A percentile compares a stretch with the other conserved stretches of the same genome.
Conservation (phyloP, 2,797 vertebrate genomes). For the Setipinna tenuifilis region DNA sequence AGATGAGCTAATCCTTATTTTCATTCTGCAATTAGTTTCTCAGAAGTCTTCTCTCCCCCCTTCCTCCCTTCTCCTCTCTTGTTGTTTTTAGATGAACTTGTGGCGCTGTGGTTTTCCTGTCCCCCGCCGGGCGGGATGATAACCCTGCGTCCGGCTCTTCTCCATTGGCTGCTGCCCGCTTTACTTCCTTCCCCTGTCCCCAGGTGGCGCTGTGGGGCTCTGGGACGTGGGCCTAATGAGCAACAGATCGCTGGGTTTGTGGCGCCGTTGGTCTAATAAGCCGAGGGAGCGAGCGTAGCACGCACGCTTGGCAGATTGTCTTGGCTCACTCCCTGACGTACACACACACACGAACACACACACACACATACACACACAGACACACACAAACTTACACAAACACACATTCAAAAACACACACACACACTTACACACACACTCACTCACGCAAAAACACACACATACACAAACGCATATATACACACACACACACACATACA, state of each 20-base stretch:
- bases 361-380: neutral
- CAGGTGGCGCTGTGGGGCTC: neutral
- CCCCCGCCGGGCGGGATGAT: neutral
- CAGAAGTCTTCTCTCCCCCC: neutral
- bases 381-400: neutral
- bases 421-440: too few relatives aligned
- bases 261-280: neutral
- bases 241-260: neutral
- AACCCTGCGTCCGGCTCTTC: neutral
- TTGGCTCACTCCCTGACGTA: neutral
- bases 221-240: neutral
- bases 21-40: constrained; percentile 19
- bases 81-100: neutral
- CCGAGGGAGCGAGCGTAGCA: neutral
- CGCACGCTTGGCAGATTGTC: neutral
- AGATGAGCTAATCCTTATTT: constrained; percentile 20
- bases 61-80: neutral
- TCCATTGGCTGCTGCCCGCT: neutral
- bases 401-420: neutral
- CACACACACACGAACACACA: neutral
- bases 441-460: too few relatives aligned
- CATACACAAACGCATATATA: too few relatives aligned
- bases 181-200: neutral
- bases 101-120: neutral
- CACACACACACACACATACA: neutral